These are phyloP conservation scores for Dendrolimus houi DNA, from an alignment of 2,888 invertebrate genomes.

Conservation along the genomic window DNA sequence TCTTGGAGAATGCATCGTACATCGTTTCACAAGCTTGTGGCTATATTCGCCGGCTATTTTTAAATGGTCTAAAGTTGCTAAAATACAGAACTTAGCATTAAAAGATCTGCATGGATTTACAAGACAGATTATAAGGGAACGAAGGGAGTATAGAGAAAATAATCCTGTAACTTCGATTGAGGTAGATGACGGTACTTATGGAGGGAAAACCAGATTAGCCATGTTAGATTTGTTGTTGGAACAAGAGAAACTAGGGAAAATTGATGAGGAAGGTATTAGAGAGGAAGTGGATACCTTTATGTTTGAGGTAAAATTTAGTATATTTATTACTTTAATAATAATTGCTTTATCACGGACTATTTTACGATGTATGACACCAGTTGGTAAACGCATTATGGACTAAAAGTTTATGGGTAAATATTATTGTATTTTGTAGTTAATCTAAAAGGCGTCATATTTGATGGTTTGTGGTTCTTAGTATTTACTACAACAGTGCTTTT, in stretches of 20 bases:
- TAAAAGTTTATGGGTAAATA: too few species aligned
- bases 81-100: slow-evolving; percentile 24
- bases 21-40: slow-evolving; percentile 17
- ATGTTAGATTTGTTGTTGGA: slow-evolving; percentile 80
- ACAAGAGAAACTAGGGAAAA: slow-evolving; percentile 68
- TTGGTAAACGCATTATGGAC: too few species aligned
- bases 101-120: slow-evolving; percentile 68
- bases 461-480: too few species aligned
- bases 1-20: slow-evolving; percentile 11
- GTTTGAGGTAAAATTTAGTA: slow-evolving; percentile 72
- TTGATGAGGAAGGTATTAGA: slow-evolving; percentile 76
- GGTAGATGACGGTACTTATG: slow-evolving; percentile 22
- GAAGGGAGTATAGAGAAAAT: slow-evolving; percentile 19
- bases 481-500: too few species aligned
- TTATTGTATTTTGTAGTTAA: too few species aligned
- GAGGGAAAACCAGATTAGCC: slow-evolving; percentile 67
- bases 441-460: too few species aligned
- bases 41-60: slow-evolving; percentile 10
- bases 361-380: too few species aligned
- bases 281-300: slow-evolving; percentile 84
- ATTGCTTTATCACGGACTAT: too few species aligned
- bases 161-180: slow-evolving; percentile 9
- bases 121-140: slow-evolving; percentile 61
- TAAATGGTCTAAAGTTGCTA: slow-evolving; percentile 5
- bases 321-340: too few species aligned